Evolutionary conservation across 2,888 invertebrate species (phyloP).

Genomic region (Coenonympha glycerion): DNA sequence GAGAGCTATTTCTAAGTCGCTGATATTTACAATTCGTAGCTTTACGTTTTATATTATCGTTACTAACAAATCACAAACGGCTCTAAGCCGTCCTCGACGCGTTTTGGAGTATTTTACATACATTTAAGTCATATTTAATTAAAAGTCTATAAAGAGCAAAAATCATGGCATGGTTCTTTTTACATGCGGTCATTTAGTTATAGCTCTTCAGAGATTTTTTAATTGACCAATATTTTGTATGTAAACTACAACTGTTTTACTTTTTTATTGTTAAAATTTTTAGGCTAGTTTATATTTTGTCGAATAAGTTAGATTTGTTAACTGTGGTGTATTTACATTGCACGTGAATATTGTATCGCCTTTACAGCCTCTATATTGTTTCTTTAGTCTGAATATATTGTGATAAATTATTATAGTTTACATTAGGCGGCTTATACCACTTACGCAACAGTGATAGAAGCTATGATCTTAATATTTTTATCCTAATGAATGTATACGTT

Average conservation of each 20-base stretch:
- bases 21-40: conserved; percentile 67
- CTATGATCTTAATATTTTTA: conserved; percentile 23
- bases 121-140: conserved; percentile 65
- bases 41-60: conserved; percentile 32
- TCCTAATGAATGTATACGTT: conserved; percentile 26
- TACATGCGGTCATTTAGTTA: conserved; percentile 67
- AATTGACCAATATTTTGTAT: conserved; percentile 73
- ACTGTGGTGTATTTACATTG: conserved; percentile 73
- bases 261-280: conserved; percentile 75
- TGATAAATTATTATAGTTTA: conserved; percentile 57
- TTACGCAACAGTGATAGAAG: conserved; percentile 28
- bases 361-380: conserved; percentile 67
- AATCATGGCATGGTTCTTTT: conserved; percentile 71
- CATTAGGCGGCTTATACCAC: conserved; percentile 34
- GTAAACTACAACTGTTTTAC: conserved; percentile 57
- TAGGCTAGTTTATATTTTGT: conserved; percentile 73
- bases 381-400: conserved; percentile 69
- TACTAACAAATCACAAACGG: conserved; percentile 56
- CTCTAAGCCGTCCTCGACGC: conserved; percentile 62
- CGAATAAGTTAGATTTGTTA: conserved; percentile 74
- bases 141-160: conserved; percentile 60
- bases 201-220: conserved; percentile 74
- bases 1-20: conserved; percentile 77
- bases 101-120: conserved; percentile 74
- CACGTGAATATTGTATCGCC: conserved; percentile 63